Percentiles rank a stretch among this genome's conserved stretches.
Conservation (phyloP, 2,113 vertebrate species). For the Thunnus maccoyii region DNA sequence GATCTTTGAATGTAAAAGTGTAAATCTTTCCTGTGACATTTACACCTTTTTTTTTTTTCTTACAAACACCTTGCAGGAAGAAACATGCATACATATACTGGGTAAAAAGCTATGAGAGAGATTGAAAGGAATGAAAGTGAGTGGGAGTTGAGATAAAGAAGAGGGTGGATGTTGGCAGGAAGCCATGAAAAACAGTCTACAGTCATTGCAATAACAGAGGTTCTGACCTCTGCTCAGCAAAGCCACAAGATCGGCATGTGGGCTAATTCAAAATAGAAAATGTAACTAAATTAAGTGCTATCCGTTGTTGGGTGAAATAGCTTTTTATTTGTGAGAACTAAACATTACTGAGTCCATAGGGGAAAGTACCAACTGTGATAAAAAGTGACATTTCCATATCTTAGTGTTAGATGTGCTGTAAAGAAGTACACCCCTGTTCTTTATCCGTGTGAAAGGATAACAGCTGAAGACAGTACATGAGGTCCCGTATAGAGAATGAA, state of each 20-base stretch:
- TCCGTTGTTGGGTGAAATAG: not conserved
- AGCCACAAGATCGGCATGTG: constrained; percentile 24
- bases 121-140: not conserved
- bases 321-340: not conserved
- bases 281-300: not conserved
- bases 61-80: too few species aligned
- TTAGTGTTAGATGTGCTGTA: not conserved
- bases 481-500: not conserved
- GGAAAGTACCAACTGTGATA: not conserved
- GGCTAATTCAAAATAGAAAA: constrained; percentile 12
- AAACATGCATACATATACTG: not conserved
- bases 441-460: not conserved
- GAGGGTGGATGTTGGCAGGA: constrained; percentile 47
- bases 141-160: constrained; percentile 47
- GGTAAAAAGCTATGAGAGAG: not conserved
- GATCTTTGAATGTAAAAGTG: not conserved
- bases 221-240: constrained; percentile 34
- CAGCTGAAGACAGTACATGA: not conserved
- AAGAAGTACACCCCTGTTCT: not conserved
- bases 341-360: not conserved
- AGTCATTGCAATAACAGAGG: not conserved
- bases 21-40: not conserved
- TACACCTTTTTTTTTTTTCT: not conserved
- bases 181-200: constrained; percentile 37
- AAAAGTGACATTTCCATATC: not conserved